Evolutionary conservation across 2,797 vertebrate species (phyloP).

Genomic region (Melanotaenia boesemani): DNA sequence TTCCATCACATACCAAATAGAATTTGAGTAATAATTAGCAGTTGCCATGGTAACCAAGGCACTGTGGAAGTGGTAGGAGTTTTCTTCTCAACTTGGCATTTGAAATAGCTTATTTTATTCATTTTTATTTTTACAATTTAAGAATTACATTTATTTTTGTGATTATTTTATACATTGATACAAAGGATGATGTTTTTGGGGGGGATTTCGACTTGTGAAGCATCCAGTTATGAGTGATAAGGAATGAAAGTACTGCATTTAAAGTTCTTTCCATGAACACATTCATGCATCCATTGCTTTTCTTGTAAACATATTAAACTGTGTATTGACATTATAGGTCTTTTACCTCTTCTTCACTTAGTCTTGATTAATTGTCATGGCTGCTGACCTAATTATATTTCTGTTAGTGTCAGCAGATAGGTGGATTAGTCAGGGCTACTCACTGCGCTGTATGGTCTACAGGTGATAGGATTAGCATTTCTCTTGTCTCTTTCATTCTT

Average conservation of each 20-base stretch:
- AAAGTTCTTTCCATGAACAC: background rate
- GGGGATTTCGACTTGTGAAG: background rate
- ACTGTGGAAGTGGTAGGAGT: background rate
- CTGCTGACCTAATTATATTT: conserved; percentile 64
- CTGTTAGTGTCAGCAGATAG: conserved; percentile 75
- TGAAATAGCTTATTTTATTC: too few relatives aligned
- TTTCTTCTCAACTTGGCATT: background rate
- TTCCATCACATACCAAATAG: background rate
- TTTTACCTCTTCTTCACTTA: conserved; percentile 10
- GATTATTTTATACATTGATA: background rate
- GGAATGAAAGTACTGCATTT: background rate
- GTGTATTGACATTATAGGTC: background rate
- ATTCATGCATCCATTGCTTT: background rate
- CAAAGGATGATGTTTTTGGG: background rate
- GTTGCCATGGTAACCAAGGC: background rate
- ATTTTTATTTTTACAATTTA: background rate
- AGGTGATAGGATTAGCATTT: conserved; percentile 72
- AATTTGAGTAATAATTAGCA: background rate
- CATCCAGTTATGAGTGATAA: background rate
- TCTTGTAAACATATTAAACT: background rate
- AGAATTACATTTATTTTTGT: background rate
- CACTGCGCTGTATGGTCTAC: conserved; percentile 53
- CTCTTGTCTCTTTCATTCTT: conserved; percentile 33
- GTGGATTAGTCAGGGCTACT: conserved; percentile 79
- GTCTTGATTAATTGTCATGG: conserved; percentile 39